phyloP scores from a whole-genome alignment of 2,797 vertebrate genomes.

The Pipistrellus nathusii region DNA sequence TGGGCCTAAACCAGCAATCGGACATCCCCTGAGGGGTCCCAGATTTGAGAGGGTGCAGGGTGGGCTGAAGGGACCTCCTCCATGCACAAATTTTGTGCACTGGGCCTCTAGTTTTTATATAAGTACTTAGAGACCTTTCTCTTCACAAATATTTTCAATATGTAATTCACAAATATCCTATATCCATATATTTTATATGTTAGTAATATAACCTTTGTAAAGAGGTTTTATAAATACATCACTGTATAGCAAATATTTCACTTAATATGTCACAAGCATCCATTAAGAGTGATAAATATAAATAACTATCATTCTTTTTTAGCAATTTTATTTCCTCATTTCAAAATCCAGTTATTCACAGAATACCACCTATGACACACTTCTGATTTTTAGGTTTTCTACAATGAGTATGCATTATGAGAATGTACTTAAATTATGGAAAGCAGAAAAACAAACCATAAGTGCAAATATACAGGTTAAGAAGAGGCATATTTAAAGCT shows the following conservation, averaged over 20 bases:
- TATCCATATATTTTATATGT: not conserved
- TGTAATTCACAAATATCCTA: not conserved
- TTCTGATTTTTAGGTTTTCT: constrained; percentile 30
- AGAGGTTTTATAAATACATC: not conserved
- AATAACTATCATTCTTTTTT: not conserved
- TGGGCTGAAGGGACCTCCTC: too few relatives aligned
- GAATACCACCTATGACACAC: not conserved
- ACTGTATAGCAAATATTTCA: constrained; percentile 15
- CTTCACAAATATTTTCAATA: constrained; percentile 21
- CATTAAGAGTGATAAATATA: constrained; percentile 20
- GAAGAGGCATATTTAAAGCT: not conserved
- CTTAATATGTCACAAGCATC: not conserved
- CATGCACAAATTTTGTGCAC: too few relatives aligned
- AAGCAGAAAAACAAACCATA: constrained; percentile 34
- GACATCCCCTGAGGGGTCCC: too few relatives aligned
- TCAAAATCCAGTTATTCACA: not conserved
- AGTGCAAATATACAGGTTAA: not conserved
- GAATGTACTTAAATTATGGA: not conserved
- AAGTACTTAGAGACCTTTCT: not conserved
- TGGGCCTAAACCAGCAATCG: too few relatives aligned
- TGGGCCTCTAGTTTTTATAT: not conserved
- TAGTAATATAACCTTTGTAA: not conserved
- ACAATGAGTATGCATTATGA: not conserved
- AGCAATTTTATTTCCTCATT: not conserved
- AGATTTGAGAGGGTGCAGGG: too few relatives aligned